Evolutionary conservation across 1,140 invertebrate species (phyloP), one percentile per base, ranked within the genome.

Genomic region (Pseudomyrmex concolor): DNA sequence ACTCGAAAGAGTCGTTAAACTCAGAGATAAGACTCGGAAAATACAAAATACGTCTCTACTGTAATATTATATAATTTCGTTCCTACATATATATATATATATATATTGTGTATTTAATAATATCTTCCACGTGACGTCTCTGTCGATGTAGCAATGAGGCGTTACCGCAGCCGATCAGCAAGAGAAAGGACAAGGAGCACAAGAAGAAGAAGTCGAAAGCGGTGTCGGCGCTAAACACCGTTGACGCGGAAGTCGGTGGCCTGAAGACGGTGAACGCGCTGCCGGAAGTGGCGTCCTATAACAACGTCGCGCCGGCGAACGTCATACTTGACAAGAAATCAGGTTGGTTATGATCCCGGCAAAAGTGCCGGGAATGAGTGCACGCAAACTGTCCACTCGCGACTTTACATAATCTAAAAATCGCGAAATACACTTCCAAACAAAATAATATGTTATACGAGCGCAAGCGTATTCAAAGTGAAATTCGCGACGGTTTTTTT

Each of bases 121-220:
- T 2, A 22, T 73, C 66, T 43, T 84, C 64, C 8, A 19, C 82
- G 43, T 72, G 74, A 72, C 73, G 43, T 67, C 1, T 77, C 25
- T 68, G 25, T 51, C 74, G 86, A 34, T 86, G 34, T 80, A 93
- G 91, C 72, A 94, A 92, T 90, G 94, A 95, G 59, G 92, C 92
- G 66, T 85, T 91, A 51, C 91, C 92, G 12, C 94, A 94, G 81
- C 92, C 93, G 45, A 91, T 94, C 73, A 92, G 92, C 67, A 95
- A 95, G 83, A 92, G 93, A 34, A 94, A 92, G 82, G 90, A 94
- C 48, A 95, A 95, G 84, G 94, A 94, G 10, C 91, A 95, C 72
- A 95, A 95, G 89, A 94, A 95, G 90, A 95, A 95, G 87, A 95
- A 95, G 82, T 91, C 87, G 15, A 94, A 94, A 71, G 60, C 85